A percentile compares a stretch with the other conserved stretches of the same genome.
phyloP scores from a whole-genome alignment of 2,797 vertebrate genomes.

The Lithobates pipiens region DNA sequence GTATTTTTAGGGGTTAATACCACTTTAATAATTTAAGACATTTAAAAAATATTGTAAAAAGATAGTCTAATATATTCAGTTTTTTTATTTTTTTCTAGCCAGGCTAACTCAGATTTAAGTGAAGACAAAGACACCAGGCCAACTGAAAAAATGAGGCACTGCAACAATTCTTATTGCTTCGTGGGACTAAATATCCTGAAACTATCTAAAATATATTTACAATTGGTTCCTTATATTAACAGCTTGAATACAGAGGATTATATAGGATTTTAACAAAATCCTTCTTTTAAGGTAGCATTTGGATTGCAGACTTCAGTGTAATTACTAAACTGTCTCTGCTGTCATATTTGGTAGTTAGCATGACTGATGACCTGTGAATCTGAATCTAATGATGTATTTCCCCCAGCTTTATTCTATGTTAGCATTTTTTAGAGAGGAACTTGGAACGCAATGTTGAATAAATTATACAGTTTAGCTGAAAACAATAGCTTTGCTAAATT shows the following conservation, averaged over 20 bases:
- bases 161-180: not conserved
- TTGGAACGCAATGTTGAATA: slow-evolving; percentile 21
- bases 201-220: slow-evolving; percentile 26
- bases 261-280: slow-evolving; percentile 43
- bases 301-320: slow-evolving; percentile 33
- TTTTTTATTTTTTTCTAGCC: not conserved
- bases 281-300: slow-evolving; percentile 48
- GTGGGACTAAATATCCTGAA: slow-evolving; percentile 38
- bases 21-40: not conserved
- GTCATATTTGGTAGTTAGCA: slow-evolving; percentile 36
- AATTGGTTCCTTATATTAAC: slow-evolving; percentile 35
- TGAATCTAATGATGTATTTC: slow-evolving; percentile 23
- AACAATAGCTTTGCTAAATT: slow-evolving; percentile 7
- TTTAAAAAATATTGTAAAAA: not conserved
- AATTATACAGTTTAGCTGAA: slow-evolving; percentile 28
- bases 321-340: slow-evolving; percentile 45
- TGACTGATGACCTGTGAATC: not conserved
- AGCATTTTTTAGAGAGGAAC: slow-evolving; percentile 3
- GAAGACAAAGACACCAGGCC: too few species aligned
- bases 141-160: not conserved
- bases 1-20: too few species aligned
- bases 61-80: not conserved
- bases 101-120: not conserved
- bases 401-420: slow-evolving; percentile 6
- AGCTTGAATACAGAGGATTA: slow-evolving; percentile 17